A percentile compares a stretch with the other conserved stretches of the same genome.
These are phyloP conservation scores for Calephelis perditalis DNA, from an alignment of 2,888 invertebrate genomes.

Conservation along the genomic window DNA sequence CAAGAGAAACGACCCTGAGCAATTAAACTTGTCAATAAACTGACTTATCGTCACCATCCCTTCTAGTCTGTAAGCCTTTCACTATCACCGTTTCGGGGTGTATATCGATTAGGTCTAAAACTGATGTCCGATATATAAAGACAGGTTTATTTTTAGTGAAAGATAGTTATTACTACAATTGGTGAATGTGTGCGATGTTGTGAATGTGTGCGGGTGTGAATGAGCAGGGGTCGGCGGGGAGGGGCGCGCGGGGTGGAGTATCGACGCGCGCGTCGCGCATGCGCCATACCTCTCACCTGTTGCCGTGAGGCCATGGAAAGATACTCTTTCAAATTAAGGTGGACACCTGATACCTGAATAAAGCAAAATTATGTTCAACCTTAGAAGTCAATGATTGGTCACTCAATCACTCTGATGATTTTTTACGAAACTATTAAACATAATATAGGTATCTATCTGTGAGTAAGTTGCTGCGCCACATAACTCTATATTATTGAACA, in stretches of 20 bases:
- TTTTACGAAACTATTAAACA: too few species aligned
- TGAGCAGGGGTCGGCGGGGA: conserved; percentile 49
- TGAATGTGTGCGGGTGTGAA: conserved; percentile 62
- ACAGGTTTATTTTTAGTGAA: conserved; percentile 8
- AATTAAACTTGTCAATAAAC: too few species aligned
- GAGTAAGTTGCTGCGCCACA: too few species aligned
- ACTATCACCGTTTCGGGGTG: not conserved
- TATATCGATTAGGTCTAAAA: conserved; percentile 3
- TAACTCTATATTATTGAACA: too few species aligned
- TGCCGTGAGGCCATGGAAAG: conserved; percentile 73
- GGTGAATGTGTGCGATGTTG: conserved; percentile 32
- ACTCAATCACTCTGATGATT: too few species aligned
- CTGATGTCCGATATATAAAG: not conserved
- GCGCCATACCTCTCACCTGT: conserved; percentile 67
- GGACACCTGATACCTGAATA: conserved; percentile 70
- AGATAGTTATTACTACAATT: conserved; percentile 25
- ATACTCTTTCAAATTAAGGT: conserved; percentile 72
- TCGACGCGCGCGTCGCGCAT: conserved; percentile 70
- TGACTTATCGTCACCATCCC: too few species aligned
- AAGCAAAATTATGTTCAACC: conserved; percentile 31
- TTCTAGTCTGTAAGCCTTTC: too few species aligned
- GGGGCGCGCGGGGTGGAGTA: conserved; percentile 51
- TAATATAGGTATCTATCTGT: too few species aligned
- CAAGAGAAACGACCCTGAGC: too few species aligned
- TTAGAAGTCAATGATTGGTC: not conserved